A percentile compares a stretch with the other conserved stretches of the same genome.
phyloP scores from a whole-genome alignment of 2,888 invertebrate genomes.

The Pterostichus madidus region DNA sequence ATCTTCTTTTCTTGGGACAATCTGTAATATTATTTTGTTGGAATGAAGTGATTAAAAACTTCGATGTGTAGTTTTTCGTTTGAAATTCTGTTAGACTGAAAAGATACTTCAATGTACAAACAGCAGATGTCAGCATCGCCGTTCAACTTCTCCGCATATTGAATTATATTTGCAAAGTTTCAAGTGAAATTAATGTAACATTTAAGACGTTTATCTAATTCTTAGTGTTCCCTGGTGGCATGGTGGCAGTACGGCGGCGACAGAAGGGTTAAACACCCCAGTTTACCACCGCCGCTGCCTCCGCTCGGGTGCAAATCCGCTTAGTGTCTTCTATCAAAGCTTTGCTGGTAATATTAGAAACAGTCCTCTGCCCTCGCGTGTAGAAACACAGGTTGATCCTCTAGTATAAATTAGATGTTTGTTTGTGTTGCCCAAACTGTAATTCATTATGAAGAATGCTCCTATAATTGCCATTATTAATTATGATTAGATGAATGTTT shows the following conservation, averaged over 20 bases:
- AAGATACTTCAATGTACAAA: not conserved
- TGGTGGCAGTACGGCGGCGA: not conserved
- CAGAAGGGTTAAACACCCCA: constrained; percentile 64
- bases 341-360: constrained; percentile 58
- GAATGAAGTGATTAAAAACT: too few species aligned
- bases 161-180: constrained; percentile 41
- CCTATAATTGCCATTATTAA: not conserved
- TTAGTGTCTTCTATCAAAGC: constrained; percentile 64
- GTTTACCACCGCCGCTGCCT: constrained; percentile 33
- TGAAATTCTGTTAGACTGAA: too few species aligned
- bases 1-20: too few species aligned
- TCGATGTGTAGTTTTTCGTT: too few species aligned
- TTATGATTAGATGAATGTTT: not conserved
- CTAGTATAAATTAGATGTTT: constrained; percentile 24
- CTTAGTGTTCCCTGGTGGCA: constrained; percentile 48
- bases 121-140: not conserved
- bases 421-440: constrained; percentile 24
- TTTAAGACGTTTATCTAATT: constrained; percentile 66
- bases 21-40: too few species aligned
- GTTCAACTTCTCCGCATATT: not conserved
- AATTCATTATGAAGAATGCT: not conserved
- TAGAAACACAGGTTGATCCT: constrained; percentile 1
- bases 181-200: constrained; percentile 53
- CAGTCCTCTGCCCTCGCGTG: not conserved
- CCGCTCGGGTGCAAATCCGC: constrained; percentile 63